phyloP scores from a whole-genome alignment of 2,797 vertebrate species.

The Enteromius radiatus region DNA sequence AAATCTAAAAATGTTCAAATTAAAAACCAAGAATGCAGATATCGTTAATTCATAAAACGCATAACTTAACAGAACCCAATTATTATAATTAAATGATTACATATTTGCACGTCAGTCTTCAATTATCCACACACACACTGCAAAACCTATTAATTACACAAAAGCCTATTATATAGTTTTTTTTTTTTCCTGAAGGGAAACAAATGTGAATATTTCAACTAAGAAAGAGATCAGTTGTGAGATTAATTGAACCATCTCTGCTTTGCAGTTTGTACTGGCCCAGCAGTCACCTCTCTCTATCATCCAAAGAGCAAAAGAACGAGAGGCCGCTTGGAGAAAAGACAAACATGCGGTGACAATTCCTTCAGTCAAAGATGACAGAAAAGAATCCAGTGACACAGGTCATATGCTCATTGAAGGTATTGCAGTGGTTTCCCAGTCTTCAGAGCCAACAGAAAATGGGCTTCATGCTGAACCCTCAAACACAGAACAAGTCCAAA shows the following conservation, averaged over 20 bases:
- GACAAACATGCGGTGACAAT: constrained; percentile 50
- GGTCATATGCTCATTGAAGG: constrained; percentile 35
- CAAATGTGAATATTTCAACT: background rate
- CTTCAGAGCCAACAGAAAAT: constrained; percentile 41
- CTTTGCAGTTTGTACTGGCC: constrained; percentile 63
- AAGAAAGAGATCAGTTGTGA: background rate
- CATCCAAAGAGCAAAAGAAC: constrained; percentile 75
- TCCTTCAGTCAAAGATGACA: constrained; percentile 51
- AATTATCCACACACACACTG: background rate
- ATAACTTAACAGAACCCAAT: background rate
- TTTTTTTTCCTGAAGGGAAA: background rate
- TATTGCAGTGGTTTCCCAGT: constrained; percentile 46
- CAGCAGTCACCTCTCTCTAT: constrained; percentile 72
- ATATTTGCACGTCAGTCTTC: background rate
- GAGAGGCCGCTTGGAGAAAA: constrained; percentile 58
- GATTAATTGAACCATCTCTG: constrained; percentile 35
- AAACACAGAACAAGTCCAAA: constrained; percentile 31
- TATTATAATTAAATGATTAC: background rate
- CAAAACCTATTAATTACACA: background rate
- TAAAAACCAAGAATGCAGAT: background rate
- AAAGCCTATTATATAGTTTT: background rate
- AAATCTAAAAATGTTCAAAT: background rate
- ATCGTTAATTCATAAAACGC: background rate
- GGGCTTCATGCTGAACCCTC: constrained; percentile 47
- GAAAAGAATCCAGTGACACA: constrained; percentile 10